Evolutionary conservation across 2,797 vertebrate species (phyloP).

Genomic region (Gallinago stenura): DNA sequence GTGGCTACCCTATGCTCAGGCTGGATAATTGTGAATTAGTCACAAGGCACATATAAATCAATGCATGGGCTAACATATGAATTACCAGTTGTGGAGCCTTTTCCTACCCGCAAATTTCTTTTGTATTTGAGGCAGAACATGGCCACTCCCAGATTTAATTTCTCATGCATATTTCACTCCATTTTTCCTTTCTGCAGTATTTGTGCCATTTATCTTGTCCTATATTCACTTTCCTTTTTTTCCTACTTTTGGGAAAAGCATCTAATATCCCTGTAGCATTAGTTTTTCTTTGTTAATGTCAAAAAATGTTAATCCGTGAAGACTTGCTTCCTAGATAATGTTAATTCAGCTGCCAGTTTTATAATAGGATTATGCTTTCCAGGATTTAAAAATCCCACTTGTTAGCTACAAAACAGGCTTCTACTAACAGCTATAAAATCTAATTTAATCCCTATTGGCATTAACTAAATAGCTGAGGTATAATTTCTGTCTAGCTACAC

Average conservation of each 20-base stretch:
- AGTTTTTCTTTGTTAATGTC: conserved; percentile 79
- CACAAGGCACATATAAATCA: neutral
- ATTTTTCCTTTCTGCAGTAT: conserved; percentile 33
- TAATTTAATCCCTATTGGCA: conserved; percentile 83
- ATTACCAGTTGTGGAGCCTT: neutral
- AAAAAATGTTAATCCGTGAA: conserved; percentile 80
- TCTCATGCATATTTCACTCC: neutral
- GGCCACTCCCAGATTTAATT: neutral
- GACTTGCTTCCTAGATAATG: conserved; percentile 78
- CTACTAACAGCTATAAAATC: conserved; percentile 82
- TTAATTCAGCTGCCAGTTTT: conserved; percentile 82
- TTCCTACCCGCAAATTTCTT: neutral
- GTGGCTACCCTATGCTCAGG: neutral
- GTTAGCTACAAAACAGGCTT: conserved; percentile 82
- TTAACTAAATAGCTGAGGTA: conserved; percentile 82
- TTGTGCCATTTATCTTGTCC: conserved; percentile 68
- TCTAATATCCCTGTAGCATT: conserved; percentile 77
- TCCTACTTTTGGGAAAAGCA: conserved; percentile 74
- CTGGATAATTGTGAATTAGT: neutral
- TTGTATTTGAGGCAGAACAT: neutral
- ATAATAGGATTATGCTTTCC: conserved; percentile 86
- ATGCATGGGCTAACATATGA: neutral
- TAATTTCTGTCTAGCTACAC: conserved; percentile 80
- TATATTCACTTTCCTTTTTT: conserved; percentile 51
- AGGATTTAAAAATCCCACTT: conserved; percentile 84